Base-by-base conservation (phyloP, 2,797 vertebrate genomes). In the Darevskia mixta region DNA sequence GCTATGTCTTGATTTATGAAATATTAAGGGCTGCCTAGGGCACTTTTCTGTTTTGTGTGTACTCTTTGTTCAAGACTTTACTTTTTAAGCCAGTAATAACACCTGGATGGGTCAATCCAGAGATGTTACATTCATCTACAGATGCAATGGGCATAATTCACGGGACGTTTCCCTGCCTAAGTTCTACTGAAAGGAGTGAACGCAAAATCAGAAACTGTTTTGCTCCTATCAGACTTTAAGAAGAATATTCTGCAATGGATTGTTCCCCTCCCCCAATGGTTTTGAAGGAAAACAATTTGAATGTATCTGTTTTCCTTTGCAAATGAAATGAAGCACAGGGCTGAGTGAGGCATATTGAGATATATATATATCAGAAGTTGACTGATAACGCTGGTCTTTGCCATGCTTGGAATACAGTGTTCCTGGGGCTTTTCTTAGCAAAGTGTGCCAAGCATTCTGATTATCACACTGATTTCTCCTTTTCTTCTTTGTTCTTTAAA, bases 11-110 rank as follows among this genome's bases (percentile, higher is more conserved):
- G 86, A 91, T 85, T 43, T 86, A 11, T 38, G 92, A 73, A 81
- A 67, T 82, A 85, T 38, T 81, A 73, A 89, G 61, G 6, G 73
- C 90, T 79, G 15, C 2, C 18, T 86, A 10, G 82, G 79, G 73
- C 32, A 69, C 79, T 94, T 93, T 90, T 94, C 90, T 87, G 3
- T 82, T 49, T 41, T 86, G 29, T 71, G 35, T 91, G 45, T 69
- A 6, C 23, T 87, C 82, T 89, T 79, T 88, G 32, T 86, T 88
- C 27, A 45, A 86, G 86, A 49, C 49, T 10, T 71, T 41, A 89
- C 32, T 86, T 89, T 79, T 55, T 81, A 41, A 93, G 89, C 88
- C 90, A 86, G 83, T 78, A 41, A 35, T 88, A 71, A 29, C 20
- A 2, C 32, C 86, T 90, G 75, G 8, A 2, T 87, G 25, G 32